phyloP scores from a whole-genome alignment of 1,140 invertebrate species.

The Doryteuthis pealeii region DNA sequence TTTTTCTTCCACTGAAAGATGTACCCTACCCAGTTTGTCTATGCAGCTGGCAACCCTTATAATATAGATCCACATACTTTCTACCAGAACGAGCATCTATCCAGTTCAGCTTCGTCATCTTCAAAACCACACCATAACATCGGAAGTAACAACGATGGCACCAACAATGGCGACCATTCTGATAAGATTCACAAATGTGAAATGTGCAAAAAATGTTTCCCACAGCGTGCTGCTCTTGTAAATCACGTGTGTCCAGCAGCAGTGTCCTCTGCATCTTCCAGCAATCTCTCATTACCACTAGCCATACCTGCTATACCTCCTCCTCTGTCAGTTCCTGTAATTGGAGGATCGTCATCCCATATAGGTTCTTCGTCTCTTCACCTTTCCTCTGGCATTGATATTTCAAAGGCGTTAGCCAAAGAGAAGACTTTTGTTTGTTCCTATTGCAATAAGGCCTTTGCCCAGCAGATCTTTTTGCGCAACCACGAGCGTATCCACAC shows the following conservation, averaged over 20 bases:
- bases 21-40: not conserved
- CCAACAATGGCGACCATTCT: not conserved
- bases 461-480: conserved; percentile 13
- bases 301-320: not conserved
- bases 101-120: too few species aligned
- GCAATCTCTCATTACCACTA: not conserved
- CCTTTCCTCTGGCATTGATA: too few species aligned
- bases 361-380: too few species aligned
- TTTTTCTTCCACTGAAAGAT: not conserved
- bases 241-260: not conserved
- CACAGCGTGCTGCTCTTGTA: not conserved
- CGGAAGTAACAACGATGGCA: not conserved
- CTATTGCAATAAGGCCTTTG: not conserved
- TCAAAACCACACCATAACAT: too few species aligned
- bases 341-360: too few species aligned
- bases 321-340: not conserved
- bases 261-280: not conserved
- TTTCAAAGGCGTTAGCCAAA: not conserved
- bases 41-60: not conserved
- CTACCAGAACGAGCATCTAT: not conserved
- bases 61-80: not conserved
- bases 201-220: not conserved
- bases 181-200: not conserved
- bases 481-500: conserved; percentile 75
- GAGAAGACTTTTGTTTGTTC: conserved; percentile 5